Evolutionary conservation across 2,113 vertebrate genomes (phyloP).

Genomic region (Solea senegalensis): DNA sequence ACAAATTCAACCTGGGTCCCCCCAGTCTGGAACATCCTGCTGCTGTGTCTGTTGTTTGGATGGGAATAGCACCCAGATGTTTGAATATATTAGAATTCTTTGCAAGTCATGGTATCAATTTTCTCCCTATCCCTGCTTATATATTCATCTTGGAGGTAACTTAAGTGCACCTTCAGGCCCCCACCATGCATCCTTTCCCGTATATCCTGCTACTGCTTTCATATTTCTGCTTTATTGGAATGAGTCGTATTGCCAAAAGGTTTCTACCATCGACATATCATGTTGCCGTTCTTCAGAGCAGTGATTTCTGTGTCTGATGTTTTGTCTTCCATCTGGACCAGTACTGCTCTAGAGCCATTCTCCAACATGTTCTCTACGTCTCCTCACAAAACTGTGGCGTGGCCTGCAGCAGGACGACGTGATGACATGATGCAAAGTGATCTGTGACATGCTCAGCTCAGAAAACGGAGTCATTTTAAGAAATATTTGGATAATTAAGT

Average conservation of each 20-base stretch:
- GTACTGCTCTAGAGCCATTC: background rate
- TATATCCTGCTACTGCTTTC: constrained; percentile 18
- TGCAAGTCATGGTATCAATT: constrained; percentile 48
- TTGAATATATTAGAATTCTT: constrained; percentile 51
- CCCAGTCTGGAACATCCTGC: constrained; percentile 60
- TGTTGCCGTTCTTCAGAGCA: constrained; percentile 9
- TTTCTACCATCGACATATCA: constrained; percentile 9
- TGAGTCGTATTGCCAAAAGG: background rate
- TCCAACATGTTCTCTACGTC: background rate
- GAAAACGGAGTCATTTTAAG: background rate
- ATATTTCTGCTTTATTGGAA: constrained; percentile 13
- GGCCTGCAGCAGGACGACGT: background rate
- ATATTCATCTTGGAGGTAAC: constrained; percentile 42
- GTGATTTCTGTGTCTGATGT: background rate
- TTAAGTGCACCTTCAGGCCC: constrained; percentile 19
- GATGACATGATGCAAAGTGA: background rate
- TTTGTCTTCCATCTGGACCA: background rate
- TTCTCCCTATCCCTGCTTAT: constrained; percentile 36
- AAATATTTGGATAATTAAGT: no score
- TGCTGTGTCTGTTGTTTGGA: constrained; percentile 54
- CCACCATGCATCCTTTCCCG: constrained; percentile 23
- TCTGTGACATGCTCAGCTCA: background rate
- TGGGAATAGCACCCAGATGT: constrained; percentile 75
- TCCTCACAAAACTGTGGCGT: background rate
- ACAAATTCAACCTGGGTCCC: constrained; percentile 63